These are phyloP conservation scores for Microctonus aethiopoides DNA, from an alignment of 2,888 invertebrate genomes.

Conservation along the genomic window DNA sequence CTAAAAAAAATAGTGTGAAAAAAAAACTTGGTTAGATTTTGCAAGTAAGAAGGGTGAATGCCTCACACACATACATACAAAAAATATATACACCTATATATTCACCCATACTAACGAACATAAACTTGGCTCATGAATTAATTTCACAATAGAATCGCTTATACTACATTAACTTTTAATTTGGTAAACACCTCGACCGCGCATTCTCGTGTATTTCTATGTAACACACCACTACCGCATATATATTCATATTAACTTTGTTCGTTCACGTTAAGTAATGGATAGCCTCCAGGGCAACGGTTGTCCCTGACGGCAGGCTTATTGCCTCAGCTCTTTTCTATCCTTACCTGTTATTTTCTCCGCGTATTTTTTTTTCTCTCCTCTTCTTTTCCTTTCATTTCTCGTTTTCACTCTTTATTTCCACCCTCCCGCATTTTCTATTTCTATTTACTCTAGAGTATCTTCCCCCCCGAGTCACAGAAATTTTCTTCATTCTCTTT, in stretches of 20 bases:
- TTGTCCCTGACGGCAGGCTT: conserved; percentile 50
- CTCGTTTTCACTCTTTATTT: not conserved
- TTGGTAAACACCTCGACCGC: conserved; percentile 42
- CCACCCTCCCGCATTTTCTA: not conserved
- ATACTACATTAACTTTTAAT: conserved; percentile 51
- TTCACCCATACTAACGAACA: not conserved
- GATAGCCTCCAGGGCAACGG: conserved; percentile 44
- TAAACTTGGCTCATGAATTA: conserved; percentile 48
- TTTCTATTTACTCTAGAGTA: not conserved
- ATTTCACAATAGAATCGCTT: conserved; percentile 50
- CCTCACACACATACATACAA: too few species aligned
- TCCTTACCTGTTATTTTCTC: conserved; percentile 37
- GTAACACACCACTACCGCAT: conserved; percentile 20
- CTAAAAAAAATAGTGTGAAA: too few species aligned
- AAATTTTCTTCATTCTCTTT: conserved; percentile 5
- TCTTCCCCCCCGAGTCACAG: conserved; percentile 20
- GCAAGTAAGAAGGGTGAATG: not conserved
- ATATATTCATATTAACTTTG: conserved; percentile 49
- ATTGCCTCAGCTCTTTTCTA: conserved; percentile 42
- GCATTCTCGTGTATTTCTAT: not conserved
- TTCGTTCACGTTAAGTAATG: conserved; percentile 47
- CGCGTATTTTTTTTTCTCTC: conserved; percentile 11
- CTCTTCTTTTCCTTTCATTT: conserved; percentile 5
- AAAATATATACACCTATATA: not conserved
- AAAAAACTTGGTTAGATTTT: too few species aligned